phyloP scores from a whole-genome alignment of 2,797 vertebrate species.

The Schizothorax lantsangensis region DNA sequence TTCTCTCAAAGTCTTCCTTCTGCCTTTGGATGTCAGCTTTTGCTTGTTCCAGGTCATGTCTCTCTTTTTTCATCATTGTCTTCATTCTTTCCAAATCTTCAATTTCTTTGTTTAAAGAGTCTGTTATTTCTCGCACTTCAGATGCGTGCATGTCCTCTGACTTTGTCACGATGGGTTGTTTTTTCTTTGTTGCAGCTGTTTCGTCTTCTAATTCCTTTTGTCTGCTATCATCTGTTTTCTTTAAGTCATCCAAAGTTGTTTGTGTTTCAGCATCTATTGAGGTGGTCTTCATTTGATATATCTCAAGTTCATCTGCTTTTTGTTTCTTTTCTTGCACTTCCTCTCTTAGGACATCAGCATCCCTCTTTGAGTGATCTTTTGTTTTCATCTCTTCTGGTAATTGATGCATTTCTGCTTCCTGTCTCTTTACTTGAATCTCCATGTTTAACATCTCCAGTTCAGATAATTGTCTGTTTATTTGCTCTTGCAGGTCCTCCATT shows the following conservation, averaged over 20 bases:
- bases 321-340: background rate
- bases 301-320: background rate
- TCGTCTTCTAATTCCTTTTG: constrained; percentile 11
- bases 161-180: background rate
- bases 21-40: constrained; percentile 14
- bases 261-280: constrained; percentile 43
- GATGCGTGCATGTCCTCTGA: background rate
- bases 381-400: background rate
- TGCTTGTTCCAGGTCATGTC: constrained; percentile 14
- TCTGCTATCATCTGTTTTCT: background rate
- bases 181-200: background rate
- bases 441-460: constrained; percentile 32
- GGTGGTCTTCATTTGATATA: background rate
- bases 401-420: background rate
- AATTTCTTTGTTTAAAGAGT: constrained; percentile 5
- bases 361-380: background rate
- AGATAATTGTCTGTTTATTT: constrained; percentile 2
- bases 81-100: constrained; percentile 18
- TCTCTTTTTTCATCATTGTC: constrained; percentile 6
- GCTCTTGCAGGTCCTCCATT: constrained; percentile 12
- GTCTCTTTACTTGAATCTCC: constrained; percentile 40
- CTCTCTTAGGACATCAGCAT: constrained; percentile 9
- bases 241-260: constrained; percentile 17
- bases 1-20: constrained; percentile 17
- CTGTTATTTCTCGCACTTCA: background rate